Percentiles rank a stretch among this genome's conserved stretches.
These are phyloP conservation scores for Rhodophaea formosa DNA, from an alignment of 2,888 invertebrate genomes.

Conservation along the genomic window DNA sequence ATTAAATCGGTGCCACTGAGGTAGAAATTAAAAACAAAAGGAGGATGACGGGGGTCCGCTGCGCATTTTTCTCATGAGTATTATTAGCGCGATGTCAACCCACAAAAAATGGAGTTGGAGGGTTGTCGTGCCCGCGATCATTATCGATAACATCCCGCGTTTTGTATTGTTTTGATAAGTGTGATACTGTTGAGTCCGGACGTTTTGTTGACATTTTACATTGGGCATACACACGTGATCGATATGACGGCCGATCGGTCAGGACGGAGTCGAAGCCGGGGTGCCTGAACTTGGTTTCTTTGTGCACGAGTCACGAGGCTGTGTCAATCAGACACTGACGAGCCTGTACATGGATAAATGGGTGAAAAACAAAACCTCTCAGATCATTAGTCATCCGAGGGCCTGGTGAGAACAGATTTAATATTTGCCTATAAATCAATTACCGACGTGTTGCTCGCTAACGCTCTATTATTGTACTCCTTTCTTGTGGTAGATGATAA, in stretches of 20 bases:
- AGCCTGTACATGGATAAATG: conserved; percentile 51
- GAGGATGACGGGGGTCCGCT: conserved; percentile 74
- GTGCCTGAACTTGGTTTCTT: conserved; percentile 30
- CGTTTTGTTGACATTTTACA: conserved; percentile 72
- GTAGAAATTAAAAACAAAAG: conserved; percentile 82
- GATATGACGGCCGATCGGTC: conserved; percentile 43
- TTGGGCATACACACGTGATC: conserved; percentile 63
- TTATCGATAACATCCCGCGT: conserved; percentile 77
- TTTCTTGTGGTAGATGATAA: conserved; percentile 58
- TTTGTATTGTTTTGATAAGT: conserved; percentile 80
- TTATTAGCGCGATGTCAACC: conserved; percentile 81
- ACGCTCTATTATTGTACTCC: conserved; percentile 60
- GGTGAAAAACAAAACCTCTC: conserved; percentile 62
- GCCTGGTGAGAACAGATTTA: conserved; percentile 74
- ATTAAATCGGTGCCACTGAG: conserved; percentile 82
- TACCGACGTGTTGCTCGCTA: conserved; percentile 62
- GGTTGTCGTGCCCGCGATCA: conserved; percentile 72
- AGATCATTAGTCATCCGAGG: conserved; percentile 64
- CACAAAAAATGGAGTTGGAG: conserved; percentile 76
- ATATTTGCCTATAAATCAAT: conserved; percentile 79
- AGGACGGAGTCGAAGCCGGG: conserved; percentile 18
- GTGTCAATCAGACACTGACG: conserved; percentile 59
- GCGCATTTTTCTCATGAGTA: conserved; percentile 81
- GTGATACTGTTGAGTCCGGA: conserved; percentile 57
- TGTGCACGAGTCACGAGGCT: conserved; percentile 39